phyloP scores from a whole-genome alignment of 2,888 invertebrate genomes.

The Dioctria rufipes region DNA sequence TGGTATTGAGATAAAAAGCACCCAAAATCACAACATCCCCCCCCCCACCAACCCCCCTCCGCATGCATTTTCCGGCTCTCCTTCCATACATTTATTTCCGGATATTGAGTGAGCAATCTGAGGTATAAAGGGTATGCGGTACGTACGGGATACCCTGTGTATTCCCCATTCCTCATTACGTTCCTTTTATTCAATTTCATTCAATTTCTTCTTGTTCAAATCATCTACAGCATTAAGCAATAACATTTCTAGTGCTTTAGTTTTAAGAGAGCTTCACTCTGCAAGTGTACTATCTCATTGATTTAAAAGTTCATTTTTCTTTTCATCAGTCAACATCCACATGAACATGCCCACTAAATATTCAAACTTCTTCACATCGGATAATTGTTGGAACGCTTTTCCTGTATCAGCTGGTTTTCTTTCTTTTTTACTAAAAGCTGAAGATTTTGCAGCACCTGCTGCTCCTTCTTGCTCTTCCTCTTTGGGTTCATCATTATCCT shows the following conservation, averaged over 20 bases:
- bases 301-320: slow-evolving; percentile 89
- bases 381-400: slow-evolving; percentile 76
- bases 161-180: slow-evolving; percentile 76
- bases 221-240: slow-evolving; percentile 92
- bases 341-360: slow-evolving; percentile 96
- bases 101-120: too few relatives aligned
- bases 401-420: slow-evolving; percentile 73
- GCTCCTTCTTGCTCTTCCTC: slow-evolving; percentile 71
- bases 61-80: too few relatives aligned
- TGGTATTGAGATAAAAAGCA: too few relatives aligned
- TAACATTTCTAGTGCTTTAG: slow-evolving; percentile 82
- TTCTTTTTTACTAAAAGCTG: slow-evolving; percentile 62
- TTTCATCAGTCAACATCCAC: slow-evolving; percentile 95
- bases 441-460: slow-evolving; percentile 69
- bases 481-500: slow-evolving; percentile 72
- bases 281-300: slow-evolving; percentile 85
- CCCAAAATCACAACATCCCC: too few relatives aligned
- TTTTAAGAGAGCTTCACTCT: slow-evolving; percentile 77
- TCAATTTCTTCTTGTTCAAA: slow-evolving; percentile 78
- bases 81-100: too few relatives aligned
- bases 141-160: too few relatives aligned
- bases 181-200: slow-evolving; percentile 84
- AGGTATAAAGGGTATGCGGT: too few relatives aligned
- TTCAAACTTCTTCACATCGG: slow-evolving; percentile 87
- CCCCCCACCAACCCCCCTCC: too few relatives aligned